Conservation (phyloP, 2,888 invertebrate genomes). For the Eumacrocentrus americanus region DNA sequence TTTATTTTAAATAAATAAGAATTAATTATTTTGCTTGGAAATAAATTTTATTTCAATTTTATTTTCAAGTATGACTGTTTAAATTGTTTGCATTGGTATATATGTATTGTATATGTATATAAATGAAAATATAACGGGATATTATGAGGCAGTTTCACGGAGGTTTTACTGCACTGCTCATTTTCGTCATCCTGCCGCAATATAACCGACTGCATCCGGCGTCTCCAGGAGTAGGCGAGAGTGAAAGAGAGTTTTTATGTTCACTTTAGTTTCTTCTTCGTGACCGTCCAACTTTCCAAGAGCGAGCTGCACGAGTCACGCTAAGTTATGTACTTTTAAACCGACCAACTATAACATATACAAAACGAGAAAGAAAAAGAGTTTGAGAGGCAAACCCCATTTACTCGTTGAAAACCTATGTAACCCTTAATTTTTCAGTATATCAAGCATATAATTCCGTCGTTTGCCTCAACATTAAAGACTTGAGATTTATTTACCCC, state of each 20-base stretch:
- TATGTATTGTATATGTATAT: slow-evolving; percentile 4
- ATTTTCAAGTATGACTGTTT: not conserved
- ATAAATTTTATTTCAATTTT: no score
- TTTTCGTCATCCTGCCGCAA: slow-evolving; percentile 18
- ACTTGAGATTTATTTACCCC: no score
- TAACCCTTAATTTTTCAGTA: not conserved
- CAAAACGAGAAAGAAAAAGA: no score
- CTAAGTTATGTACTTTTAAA: slow-evolving; percentile 24
- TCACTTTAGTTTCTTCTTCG: slow-evolving; percentile 21
- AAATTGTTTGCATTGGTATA: not conserved
- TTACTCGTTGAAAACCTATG: not conserved
- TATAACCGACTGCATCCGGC: slow-evolving; percentile 15
- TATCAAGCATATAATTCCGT: not conserved
- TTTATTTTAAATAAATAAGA: no score
- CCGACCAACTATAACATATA: not conserved
- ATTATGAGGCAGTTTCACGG: slow-evolving; percentile 20
- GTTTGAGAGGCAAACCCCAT: no score
- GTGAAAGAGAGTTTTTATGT: slow-evolving; percentile 18
- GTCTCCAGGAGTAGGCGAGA: not conserved
- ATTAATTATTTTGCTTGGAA: no score
- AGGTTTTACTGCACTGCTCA: slow-evolving; percentile 17
- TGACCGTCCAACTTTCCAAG: slow-evolving; percentile 19
- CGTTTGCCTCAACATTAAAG: no score
- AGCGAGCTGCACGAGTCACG: not conserved
- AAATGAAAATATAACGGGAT: slow-evolving; percentile 10